These are phyloP conservation scores for Nymphalis polychloros DNA, from an alignment of 2,888 invertebrate genomes.

Conservation along the genomic window DNA sequence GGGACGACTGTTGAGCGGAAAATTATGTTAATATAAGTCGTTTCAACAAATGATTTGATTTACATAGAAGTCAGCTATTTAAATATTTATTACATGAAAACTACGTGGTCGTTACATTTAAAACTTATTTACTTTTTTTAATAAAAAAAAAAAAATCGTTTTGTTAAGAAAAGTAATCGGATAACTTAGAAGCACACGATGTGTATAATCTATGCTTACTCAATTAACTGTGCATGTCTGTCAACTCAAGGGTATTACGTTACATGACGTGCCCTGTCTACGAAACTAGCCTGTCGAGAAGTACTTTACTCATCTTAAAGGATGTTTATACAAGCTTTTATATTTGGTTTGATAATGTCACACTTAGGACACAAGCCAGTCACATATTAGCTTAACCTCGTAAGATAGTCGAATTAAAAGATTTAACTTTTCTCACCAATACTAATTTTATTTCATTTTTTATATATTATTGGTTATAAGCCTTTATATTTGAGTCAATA, in stretches of 20 bases:
- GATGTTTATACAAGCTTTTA: conserved; percentile 50
- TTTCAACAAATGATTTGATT: conserved; percentile 26
- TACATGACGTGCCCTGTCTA: conserved; percentile 59
- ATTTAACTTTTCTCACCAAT: background rate
- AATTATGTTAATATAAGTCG: conserved; percentile 62
- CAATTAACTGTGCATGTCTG: conserved; percentile 63
- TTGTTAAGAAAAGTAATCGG: conserved; percentile 45
- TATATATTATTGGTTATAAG: too few species aligned
- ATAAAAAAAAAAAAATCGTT: conserved; percentile 12
- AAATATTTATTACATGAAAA: conserved; percentile 30
- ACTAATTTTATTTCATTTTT: too few species aligned
- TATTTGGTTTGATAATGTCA: conserved; percentile 56
- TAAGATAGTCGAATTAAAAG: conserved; percentile 23
- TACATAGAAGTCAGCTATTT: conserved; percentile 23
- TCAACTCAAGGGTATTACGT: conserved; percentile 66
- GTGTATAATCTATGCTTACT: conserved; percentile 62
- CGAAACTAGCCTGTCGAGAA: conserved; percentile 48
- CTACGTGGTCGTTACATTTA: conserved; percentile 34
- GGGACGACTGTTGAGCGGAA: conserved; percentile 59
- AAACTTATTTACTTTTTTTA: conserved; percentile 36
- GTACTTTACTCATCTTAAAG: conserved; percentile 47
- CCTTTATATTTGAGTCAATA: too few species aligned
- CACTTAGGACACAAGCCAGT: conserved; percentile 20
- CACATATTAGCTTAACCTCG: conserved; percentile 15
- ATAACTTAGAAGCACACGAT: conserved; percentile 57